phyloP scores from a whole-genome alignment of 2,888 invertebrate species.

The Leistus spinibarbis region DNA sequence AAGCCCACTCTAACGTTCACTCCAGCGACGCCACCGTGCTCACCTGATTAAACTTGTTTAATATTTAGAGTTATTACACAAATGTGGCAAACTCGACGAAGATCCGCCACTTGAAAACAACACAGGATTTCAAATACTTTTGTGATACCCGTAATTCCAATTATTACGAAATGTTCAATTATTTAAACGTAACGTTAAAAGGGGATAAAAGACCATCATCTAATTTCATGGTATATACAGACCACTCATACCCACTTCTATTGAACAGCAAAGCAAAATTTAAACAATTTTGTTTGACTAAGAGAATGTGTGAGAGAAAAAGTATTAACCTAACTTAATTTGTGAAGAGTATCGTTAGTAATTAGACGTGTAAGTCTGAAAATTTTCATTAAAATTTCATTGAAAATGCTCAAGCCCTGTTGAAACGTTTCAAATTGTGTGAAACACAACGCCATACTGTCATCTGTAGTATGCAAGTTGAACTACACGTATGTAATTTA shows the following conservation, averaged over 20 bases:
- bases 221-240: too few relatives aligned
- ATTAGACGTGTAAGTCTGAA: neutral
- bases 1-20: constrained; percentile 1
- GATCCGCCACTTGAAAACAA: constrained; percentile 28
- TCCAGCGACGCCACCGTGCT: constrained; percentile 18
- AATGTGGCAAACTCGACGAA: constrained; percentile 33
- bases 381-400: neutral
- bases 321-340: neutral
- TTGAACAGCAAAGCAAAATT: neutral
- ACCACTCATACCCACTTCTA: too few relatives aligned
- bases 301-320: neutral
- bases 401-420: too few relatives aligned
- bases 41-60: constrained; percentile 39
- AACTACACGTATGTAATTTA: too few relatives aligned
- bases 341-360: neutral
- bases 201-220: too few relatives aligned
- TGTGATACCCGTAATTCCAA: neutral
- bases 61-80: constrained; percentile 39
- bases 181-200: too few relatives aligned
- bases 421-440: too few relatives aligned
- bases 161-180: too few relatives aligned
- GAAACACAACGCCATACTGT: too few relatives aligned
- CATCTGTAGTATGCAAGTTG: too few relatives aligned
- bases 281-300: neutral
- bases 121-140: neutral